Percentiles rank a stretch among this genome's conserved stretches.
These are phyloP conservation scores for Rhopalosiphum nymphaeae DNA, from an alignment of 2,888 invertebrate genomes.

Conservation along the genomic window DNA sequence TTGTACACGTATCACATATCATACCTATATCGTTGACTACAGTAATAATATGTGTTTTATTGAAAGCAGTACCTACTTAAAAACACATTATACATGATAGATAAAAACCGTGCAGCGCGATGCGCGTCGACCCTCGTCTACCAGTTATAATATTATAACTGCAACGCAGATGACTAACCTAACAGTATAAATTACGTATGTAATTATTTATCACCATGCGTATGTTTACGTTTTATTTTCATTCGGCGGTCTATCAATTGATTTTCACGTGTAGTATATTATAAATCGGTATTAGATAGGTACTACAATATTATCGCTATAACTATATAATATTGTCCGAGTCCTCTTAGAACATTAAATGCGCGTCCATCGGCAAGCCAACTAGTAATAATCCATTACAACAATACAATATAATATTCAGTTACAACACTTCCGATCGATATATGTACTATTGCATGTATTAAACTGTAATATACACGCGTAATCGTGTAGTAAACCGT, in stretches of 20 bases:
- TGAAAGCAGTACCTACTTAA: not conserved
- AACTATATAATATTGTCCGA: not conserved
- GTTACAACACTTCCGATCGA: not conserved
- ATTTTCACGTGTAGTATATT: not conserved
- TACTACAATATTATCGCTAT: too few species aligned
- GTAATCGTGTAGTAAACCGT: not conserved
- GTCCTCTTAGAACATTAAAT: not conserved
- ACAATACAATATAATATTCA: not conserved
- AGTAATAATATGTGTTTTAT: not conserved
- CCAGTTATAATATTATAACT: not conserved
- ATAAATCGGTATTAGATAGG: not conserved
- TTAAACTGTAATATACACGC: constrained; percentile 2
- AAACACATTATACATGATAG: not conserved
- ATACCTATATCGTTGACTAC: not conserved
- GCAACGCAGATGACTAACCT: not conserved
- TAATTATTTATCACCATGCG: not conserved
- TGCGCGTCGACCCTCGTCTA: not conserved
- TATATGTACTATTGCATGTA: not conserved
- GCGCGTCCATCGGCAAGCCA: not conserved
- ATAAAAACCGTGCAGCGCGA: too few species aligned
- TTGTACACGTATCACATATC: not conserved
- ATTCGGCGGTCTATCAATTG: not conserved
- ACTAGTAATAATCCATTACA: not conserved
- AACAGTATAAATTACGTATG: not conserved
- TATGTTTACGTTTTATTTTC: not conserved